Evolutionary conservation across 2,797 vertebrate species (phyloP), one percentile per base, ranked within the genome.

Genomic region (Myotis findleyi): DNA sequence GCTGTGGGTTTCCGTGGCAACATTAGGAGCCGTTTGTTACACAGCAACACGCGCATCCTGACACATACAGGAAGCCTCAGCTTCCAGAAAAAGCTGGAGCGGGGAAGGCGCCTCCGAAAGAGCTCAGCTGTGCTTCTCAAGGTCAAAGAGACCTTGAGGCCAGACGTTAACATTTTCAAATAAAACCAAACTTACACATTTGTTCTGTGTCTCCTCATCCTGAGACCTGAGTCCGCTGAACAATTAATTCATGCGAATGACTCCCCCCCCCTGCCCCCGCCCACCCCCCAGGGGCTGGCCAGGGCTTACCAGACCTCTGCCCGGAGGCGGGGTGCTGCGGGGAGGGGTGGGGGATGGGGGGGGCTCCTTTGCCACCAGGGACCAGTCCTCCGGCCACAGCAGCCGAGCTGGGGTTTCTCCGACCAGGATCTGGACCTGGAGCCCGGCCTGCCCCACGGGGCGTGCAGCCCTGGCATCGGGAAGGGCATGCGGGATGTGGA

Each of bases 381-480:
- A 38, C 13, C 83, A 27, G 33, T 8, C 33, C 25, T 80, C 47
- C 0, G 18, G 11, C 47, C 41, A 41, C 1, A 2, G 47, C 7
- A 1, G 6, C 1, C 7, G 27, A 55, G 41, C 4, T 14, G 68
- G 44, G 66, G 30, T 14, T 75, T 53, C 47, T n/a, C 7, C 2
- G 16, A 11, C 75, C 20, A 0, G 7, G 33, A 17, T 30, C 55
- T 41, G 44, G 44, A n/a, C 47, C 38, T 14, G 57, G 72, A 55
- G 30, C 77, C 38, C 10, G 47, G 44, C 36, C 20, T n/a, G 20
- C 30, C 69, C 30, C 0, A 0, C 0, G 4, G 41, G 30, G 23
- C 38, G 47, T 44, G 25, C n/a, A 3, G 51, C 23, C 14, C 1
- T 14, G 7, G 87, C 0, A 0, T 3, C 1, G 21, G 25, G 41